Base-by-base conservation (phyloP, 1,140 invertebrate genomes). In the Nasonia vitripennis region DNA sequence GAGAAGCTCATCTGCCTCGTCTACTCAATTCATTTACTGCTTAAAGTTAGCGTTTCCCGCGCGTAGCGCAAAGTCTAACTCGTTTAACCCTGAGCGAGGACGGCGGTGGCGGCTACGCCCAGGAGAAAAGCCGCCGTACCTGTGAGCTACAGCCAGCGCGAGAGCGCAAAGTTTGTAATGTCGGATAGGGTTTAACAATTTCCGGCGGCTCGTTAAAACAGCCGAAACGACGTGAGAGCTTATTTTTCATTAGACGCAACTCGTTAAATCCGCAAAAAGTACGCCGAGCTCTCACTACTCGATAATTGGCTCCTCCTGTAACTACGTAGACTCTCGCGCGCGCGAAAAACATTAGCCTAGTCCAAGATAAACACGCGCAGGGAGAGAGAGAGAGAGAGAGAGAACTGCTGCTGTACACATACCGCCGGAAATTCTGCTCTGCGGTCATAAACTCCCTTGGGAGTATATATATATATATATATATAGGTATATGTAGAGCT, bases 11-110 rank as follows among this genome's bases (percentile, higher is more conserved):
- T 68, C 86, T 78, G 84, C 70, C 67, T 74, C 45, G 78, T 79
- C 70, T 86, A 86, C 67, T 83, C 75, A 83, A 83, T 83, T 86
- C 85, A 86, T 86, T 86, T 86, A 83, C 81, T 83, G 85, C 70
- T 83, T 86, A 86, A 86, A 86, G 81, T 86, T 86, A 86, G 78
- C 85, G 77, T 80, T 74, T 17, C 51, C 81, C 27, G 70, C 34
- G 41, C 41, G 41, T 7, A 45, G 41, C 10, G 68, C 41, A 48
- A 86, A 86, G 85, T 86, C 75, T 86, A 86, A 86, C 85, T 86
- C 81, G 73, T 83, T 86, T 86, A 86, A 71, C 75, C 80, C 37
- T 34, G 78, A 80, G 77, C 62, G 80, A 23, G 45, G 75, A 23
- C 41, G 75, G n/a, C 77, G 17, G 10, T n/a, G 41, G 11, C 31